Evolutionary conservation across 2,113 vertebrate genomes (phyloP), one percentile per base, ranked within the genome.

Genomic region (Trichomycterus rosablanca): DNA sequence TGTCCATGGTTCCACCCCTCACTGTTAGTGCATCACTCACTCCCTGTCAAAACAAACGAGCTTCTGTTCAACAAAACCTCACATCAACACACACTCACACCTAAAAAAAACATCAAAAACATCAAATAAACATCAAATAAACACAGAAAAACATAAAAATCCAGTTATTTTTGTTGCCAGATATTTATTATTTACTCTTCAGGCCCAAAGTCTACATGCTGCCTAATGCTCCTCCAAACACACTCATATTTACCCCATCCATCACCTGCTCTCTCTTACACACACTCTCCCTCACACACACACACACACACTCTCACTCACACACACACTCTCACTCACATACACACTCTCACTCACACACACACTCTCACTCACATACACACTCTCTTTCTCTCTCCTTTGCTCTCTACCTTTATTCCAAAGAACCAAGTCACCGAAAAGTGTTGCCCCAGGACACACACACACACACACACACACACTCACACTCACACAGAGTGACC

Each of bases 401-500:
- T 28, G 15, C 24, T 14, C 15, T 2, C n/a, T n/a, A n/a, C n/a
- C n/a, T n/a, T n/a, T n/a, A n/a, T n/a, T n/a, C n/a, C n/a, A n/a
- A n/a, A n/a, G n/a, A n/a, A n/a, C n/a, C n/a, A n/a, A n/a, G n/a
- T n/a, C n/a, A n/a, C n/a, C n/a, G n/a, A n/a, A n/a, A n/a, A n/a
- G n/a, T n/a, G n/a, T n/a, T n/a, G 39, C 8, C 16, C 40, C 40
- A 45, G 45, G 12, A 18, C 28, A 67, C 28, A 43, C 48, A 55
- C 45, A 48, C 32, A 39, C 34, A 45, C 32, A 30, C 60, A 49
- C 60, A 60, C 18, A 59, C 67, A 46, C 42, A 46, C 67, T 18
- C 67, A 22, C 61, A 39, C 55, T 59, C 54, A 72, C 65, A 55
- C 53, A 51, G 22, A 62, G 52, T 66, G 71, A 74, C 71, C 71